These are phyloP conservation scores for Phalacrocorax aristotelis DNA, from an alignment of 2,113 vertebrate species.

Conservation along the genomic window DNA sequence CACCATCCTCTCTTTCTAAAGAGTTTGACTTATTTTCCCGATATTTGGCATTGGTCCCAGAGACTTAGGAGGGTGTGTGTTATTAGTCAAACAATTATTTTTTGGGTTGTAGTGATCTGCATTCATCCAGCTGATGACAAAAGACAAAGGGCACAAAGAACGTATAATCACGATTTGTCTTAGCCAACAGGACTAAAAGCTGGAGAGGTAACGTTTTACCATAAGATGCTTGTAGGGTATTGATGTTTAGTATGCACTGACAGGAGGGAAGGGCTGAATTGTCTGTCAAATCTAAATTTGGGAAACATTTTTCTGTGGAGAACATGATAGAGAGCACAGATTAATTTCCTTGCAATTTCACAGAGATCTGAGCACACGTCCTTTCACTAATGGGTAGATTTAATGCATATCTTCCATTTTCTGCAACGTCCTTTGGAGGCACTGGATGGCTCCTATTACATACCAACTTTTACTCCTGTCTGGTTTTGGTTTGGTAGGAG, in stretches of 20 bases:
- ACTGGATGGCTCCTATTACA: neutral
- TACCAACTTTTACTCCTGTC: neutral
- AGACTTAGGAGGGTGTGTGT: neutral
- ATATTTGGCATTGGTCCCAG: rapidly evolving
- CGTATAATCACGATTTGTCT: neutral
- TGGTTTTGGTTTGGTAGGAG: neutral
- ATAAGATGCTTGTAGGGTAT: neutral
- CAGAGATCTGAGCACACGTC: neutral
- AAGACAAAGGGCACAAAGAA: neutral
- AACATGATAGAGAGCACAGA: neutral
- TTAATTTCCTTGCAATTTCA: neutral
- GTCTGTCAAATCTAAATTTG: neutral
- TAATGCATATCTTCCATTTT: neutral
- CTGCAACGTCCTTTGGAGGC: neutral
- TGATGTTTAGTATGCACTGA: neutral
- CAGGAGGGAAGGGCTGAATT: neutral
- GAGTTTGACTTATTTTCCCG: neutral
- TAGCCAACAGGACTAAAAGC: rapidly evolving
- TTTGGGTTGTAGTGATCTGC: neutral
- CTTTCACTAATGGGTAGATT: neutral
- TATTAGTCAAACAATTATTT: neutral
- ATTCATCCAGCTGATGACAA: neutral
- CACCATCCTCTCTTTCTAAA: neutral
- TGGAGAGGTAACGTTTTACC: neutral
- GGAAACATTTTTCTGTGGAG: neutral